These are phyloP conservation scores for Pantelozetes paolii DNA, from an alignment of 2,888 invertebrate genomes.

Conservation along the genomic window DNA sequence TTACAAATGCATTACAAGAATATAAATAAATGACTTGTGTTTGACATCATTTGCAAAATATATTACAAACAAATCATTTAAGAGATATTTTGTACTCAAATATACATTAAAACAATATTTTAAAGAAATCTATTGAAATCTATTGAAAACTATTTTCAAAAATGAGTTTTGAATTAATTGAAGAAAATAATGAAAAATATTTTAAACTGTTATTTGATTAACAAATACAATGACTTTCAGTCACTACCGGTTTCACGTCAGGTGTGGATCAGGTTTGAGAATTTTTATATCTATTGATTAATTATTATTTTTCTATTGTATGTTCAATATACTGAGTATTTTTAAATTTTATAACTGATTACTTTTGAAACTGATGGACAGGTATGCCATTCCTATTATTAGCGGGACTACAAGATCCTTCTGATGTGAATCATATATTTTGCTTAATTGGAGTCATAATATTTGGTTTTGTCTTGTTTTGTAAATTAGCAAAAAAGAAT, in stretches of 20 bases:
- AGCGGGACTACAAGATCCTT: constrained; percentile 19
- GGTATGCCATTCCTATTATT: constrained; percentile 18
- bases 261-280: constrained; percentile 14
- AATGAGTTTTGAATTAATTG: too few species aligned
- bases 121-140: too few species aligned
- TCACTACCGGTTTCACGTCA: constrained; percentile 25
- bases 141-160: too few species aligned
- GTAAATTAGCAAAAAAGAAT: background rate
- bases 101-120: too few species aligned
- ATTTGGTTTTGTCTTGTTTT: background rate
- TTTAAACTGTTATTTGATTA: too few species aligned
- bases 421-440: constrained; percentile 31
- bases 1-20: too few species aligned
- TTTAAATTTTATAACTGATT: background rate
- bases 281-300: background rate
- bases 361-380: background rate
- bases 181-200: too few species aligned
- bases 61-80: too few species aligned
- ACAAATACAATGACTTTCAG: too few species aligned
- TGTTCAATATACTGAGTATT: background rate
- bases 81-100: too few species aligned
- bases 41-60: too few species aligned
- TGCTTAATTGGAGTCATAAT: constrained; percentile 4
- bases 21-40: too few species aligned
- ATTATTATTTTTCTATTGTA: background rate